phyloP scores from a whole-genome alignment of 2,888 invertebrate species.

The Nebria salina region DNA sequence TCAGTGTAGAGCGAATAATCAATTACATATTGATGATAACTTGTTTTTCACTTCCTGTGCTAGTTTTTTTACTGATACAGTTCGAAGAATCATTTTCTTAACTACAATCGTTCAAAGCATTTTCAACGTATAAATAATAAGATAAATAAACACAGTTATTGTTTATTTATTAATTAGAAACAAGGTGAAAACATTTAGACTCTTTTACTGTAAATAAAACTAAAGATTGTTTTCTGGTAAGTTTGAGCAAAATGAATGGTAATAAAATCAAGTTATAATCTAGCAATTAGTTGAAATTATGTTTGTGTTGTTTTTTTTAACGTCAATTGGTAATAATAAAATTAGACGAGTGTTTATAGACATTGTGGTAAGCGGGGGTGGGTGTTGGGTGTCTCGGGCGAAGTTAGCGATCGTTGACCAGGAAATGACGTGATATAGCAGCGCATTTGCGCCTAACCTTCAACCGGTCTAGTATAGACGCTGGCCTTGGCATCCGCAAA shows the following conservation, averaged over 20 bases:
- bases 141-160: no score
- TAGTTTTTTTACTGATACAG: not conserved
- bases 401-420: constrained; percentile 56
- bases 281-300: no score
- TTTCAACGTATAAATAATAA: constrained; percentile 8
- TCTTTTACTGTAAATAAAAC: no score
- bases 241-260: no score
- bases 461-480: constrained; percentile 49
- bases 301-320: no score
- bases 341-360: constrained; percentile 49
- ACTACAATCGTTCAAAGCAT: constrained; percentile 13
- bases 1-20: not conserved
- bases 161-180: no score
- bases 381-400: constrained; percentile 48
- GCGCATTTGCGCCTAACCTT: constrained; percentile 37
- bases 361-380: constrained; percentile 24
- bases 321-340: constrained; percentile 19
- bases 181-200: no score
- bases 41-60: not conserved
- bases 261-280: no score
- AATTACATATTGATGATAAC: not conserved
- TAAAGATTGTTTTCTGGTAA: no score
- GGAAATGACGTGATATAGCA: constrained; percentile 52
- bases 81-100: constrained; percentile 30
- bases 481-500: constrained; percentile 51